Evolutionary conservation across 2,113 vertebrate genomes (phyloP).

Genomic region (Trochalopteron elliotii): DNA sequence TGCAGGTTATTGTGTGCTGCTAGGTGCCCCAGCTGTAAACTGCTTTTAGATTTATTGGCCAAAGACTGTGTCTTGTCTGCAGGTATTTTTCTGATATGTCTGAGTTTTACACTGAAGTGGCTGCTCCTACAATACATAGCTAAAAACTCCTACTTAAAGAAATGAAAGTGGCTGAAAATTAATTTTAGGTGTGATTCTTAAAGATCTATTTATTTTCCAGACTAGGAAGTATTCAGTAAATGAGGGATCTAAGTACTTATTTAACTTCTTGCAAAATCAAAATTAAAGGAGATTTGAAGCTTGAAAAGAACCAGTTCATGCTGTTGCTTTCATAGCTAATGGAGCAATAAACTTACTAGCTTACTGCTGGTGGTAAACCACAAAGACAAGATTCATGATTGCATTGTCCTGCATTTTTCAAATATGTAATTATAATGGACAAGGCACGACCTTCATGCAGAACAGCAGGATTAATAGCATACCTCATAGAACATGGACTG

Average conservation of each 20-base stretch:
- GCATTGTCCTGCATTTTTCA: neutral
- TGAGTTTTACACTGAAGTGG: neutral
- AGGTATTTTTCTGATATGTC: neutral
- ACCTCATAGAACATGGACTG: neutral
- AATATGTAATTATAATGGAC: neutral
- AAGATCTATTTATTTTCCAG: neutral
- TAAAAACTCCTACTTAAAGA: neutral
- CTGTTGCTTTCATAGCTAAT: neutral
- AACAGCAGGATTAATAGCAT: neutral
- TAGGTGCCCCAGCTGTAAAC: neutral
- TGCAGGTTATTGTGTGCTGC: neutral
- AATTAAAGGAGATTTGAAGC: neutral
- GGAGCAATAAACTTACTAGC: neutral
- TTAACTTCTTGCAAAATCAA: neutral
- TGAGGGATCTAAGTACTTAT: neutral
- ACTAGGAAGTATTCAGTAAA: neutral
- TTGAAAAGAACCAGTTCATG: neutral
- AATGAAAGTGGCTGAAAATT: neutral
- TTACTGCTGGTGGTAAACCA: neutral
- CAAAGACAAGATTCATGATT: neutral
- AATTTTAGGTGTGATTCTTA: neutral
- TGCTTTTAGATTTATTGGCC: neutral
- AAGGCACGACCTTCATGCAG: fast-evolving
- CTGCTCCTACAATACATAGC: neutral
- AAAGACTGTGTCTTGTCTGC: neutral